Evolutionary conservation across 2,797 vertebrate genomes (phyloP).

Genomic region (Tenualosa ilisha): DNA sequence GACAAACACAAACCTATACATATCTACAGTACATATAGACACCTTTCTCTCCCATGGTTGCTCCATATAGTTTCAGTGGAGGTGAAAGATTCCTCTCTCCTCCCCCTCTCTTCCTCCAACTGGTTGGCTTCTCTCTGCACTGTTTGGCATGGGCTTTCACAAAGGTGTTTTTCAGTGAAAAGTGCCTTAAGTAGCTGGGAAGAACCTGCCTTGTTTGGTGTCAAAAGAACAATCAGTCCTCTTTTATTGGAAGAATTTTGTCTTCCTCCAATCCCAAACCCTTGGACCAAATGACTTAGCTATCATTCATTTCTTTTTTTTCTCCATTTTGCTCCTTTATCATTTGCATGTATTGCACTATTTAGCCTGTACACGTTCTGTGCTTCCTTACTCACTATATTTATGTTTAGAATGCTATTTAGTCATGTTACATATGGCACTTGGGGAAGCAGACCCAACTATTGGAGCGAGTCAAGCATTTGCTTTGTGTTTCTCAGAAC

Average conservation of each 20-base stretch:
- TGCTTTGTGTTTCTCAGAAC: not conserved
- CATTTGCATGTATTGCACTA: constrained; percentile 71
- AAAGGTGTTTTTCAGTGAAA: constrained; percentile 28
- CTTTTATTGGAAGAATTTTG: constrained; percentile 1
- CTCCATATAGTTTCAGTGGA: constrained; percentile 19
- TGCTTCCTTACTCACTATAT: constrained; percentile 47
- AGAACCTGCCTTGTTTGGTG: not conserved
- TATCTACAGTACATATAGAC: not conserved
- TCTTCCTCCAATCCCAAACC: constrained; percentile 32
- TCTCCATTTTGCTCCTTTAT: not conserved
- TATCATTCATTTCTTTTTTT: constrained; percentile 37
- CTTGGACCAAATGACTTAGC: constrained; percentile 64
- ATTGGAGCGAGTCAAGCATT: constrained; percentile 17
- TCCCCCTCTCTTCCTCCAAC: constrained; percentile 16
- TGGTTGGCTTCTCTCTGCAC: constrained; percentile 39
- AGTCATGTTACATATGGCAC: constrained; percentile 63
- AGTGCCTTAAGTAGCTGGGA: not conserved
- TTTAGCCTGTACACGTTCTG: constrained; percentile 43
- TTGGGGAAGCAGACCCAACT: constrained; percentile 45
- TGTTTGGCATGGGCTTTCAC: constrained; percentile 38
- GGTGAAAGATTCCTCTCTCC: constrained; percentile 56
- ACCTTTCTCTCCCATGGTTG: not conserved
- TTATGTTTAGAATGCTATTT: constrained; percentile 57
- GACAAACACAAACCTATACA: not conserved
- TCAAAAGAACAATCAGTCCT: not conserved